These are phyloP conservation scores for Frieseomelitta varia DNA, from an alignment of 1,140 invertebrate species.

Conservation along the genomic window DNA sequence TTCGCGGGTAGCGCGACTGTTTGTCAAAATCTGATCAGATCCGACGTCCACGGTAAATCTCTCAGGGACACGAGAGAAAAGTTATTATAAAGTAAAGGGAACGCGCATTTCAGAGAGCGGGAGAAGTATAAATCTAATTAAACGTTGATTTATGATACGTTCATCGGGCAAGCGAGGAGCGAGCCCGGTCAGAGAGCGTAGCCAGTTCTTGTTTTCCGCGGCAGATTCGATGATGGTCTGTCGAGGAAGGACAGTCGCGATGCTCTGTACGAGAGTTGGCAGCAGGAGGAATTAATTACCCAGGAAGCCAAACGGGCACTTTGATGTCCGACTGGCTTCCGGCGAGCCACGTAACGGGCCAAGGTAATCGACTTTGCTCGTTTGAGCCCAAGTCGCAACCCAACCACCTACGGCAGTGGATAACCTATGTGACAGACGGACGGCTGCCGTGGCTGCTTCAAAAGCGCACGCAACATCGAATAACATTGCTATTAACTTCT, in stretches of 20 bases:
- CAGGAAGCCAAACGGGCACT: slow-evolving; percentile 69
- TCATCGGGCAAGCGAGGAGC: background rate
- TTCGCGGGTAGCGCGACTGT: background rate
- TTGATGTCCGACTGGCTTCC: slow-evolving; percentile 75
- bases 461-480: slow-evolving; percentile 43
- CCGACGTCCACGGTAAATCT: background rate
- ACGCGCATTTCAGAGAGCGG: background rate
- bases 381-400: slow-evolving; percentile 54
- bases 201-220: background rate
- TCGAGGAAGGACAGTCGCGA: slow-evolving; percentile 19
- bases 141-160: background rate
- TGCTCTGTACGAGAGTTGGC: slow-evolving; percentile 42
- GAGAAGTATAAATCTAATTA: slow-evolving; percentile 1
- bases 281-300: slow-evolving; percentile 73
- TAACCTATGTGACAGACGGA: slow-evolving; percentile 54
- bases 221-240: slow-evolving; percentile 20
- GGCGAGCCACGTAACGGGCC: slow-evolving; percentile 65
- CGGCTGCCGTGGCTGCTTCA: slow-evolving; percentile 15
- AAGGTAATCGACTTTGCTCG: slow-evolving; percentile 72
- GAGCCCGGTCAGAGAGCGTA: background rate
- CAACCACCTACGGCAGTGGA: slow-evolving; percentile 54
- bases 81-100: background rate
- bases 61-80: too few species aligned
- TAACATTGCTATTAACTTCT: slow-evolving; percentile 22
- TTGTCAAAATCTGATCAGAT: background rate